Base-by-base conservation (phyloP, 2,888 invertebrate genomes). In the Lasius fuliginosus region DNA sequence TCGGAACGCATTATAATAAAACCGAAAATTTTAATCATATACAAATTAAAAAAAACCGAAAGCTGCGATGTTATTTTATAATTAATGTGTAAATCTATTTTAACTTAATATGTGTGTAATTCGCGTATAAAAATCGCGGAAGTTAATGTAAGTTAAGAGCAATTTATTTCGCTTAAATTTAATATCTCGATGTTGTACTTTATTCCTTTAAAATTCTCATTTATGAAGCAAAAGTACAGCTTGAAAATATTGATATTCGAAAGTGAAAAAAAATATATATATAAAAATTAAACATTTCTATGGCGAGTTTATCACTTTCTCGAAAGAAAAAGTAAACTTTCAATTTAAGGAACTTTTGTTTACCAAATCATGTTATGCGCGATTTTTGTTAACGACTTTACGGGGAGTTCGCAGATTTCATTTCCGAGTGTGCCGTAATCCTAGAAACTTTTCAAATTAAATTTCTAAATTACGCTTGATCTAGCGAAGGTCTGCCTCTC, bases 361-460 rank as follows among this genome's bases (percentile, higher is more conserved):
- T 81, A 62, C 2, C 46, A 49, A 73, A 73, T 81, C 58, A 42
- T 71, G 42, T 46, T 60, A 36, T 33, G 69, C 36, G 46, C n/a
- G 60, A 62, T 73, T 81, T 81, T 73, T 60, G 60, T 27, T 73
- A 81, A 81, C 79, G 60, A 81, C 79, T 81, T 73, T 68, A 65
- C 79, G 77, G 73, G 11, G 65, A 85, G 71, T 85, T 65, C 62
- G 33, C 77, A 68, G 83, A 85, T 87, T 86, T 84, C 79, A 85
- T 84, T 85, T 77, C 84, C 68, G 74, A 62, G 53, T 79, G 68
- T 49, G 60, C 42, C 33, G 85, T 65, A 71, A 82, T 68, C 42
- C 83, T 73, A 62, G 76, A 83, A 91, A 90, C 88, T 92, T 92
- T 88, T 90, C 88, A 89, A 91, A 91, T 92, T 90, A 91, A 91